Evolutionary conservation across 1,140 invertebrate genomes (phyloP).

Genomic region (Akabosia matsudoensis): DNA sequence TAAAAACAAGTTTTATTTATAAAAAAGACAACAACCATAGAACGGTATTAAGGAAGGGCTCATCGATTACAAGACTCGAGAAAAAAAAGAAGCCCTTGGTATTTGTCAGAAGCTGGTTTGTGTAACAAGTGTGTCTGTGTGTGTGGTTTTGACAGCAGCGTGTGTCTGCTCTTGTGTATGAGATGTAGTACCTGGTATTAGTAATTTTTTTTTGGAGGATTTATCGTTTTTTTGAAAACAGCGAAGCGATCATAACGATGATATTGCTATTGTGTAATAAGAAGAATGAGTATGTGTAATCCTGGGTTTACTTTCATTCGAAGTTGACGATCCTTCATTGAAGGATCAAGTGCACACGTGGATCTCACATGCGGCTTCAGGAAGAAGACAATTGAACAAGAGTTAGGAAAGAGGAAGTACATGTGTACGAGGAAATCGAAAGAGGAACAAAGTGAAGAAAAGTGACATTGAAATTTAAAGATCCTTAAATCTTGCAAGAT

Average conservation of each 20-base stretch:
- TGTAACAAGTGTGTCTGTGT: too few species aligned
- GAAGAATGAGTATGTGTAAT: background rate
- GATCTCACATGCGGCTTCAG: background rate
- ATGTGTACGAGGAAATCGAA: background rate
- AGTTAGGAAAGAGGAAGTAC: background rate
- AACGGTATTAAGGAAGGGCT: background rate
- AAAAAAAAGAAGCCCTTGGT: background rate
- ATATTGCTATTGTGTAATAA: conserved; percentile 1
- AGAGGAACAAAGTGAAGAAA: background rate
- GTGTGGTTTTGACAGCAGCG: too few species aligned
- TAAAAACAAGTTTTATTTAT: background rate
- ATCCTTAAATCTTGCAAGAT: too few species aligned
- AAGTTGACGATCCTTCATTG: background rate
- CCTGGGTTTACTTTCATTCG: background rate
- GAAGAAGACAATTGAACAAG: background rate
- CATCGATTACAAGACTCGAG: background rate
- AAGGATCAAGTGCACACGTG: conserved; percentile 8
- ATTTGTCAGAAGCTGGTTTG: background rate
- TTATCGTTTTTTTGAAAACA: too few species aligned
- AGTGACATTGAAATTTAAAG: too few species aligned
- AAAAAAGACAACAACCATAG: background rate
- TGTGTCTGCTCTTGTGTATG: too few species aligned
- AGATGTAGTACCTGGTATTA: too few species aligned
- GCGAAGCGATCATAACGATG: background rate
- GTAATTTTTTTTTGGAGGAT: too few species aligned